These are phyloP conservation scores for Chironomus striatipennis DNA, from an alignment of 1,140 invertebrate species.

Conservation along the genomic window DNA sequence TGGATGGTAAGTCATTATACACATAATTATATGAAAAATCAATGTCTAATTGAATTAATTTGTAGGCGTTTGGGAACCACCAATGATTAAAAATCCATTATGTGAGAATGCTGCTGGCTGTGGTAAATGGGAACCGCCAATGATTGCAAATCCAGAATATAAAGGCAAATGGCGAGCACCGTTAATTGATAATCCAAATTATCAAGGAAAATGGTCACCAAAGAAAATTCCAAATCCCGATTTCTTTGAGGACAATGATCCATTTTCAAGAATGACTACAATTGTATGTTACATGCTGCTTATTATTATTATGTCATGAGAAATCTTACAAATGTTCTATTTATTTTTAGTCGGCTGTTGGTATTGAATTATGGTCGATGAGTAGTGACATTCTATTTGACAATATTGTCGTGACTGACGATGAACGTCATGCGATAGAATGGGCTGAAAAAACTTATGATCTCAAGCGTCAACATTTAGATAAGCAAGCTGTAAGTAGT, in stretches of 20 bases:
- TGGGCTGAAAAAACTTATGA: conserved; percentile 81
- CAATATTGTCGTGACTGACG: conserved; percentile 89
- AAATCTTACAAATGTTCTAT: conserved; percentile 20
- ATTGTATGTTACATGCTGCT: conserved; percentile 66
- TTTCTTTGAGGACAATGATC: conserved; percentile 85
- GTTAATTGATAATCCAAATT: conserved; percentile 88
- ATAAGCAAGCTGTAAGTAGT: conserved; percentile 66
- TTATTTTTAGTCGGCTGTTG: conserved; percentile 66
- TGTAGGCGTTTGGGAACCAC: conserved; percentile 95
- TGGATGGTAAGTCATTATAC: conserved; percentile 80
- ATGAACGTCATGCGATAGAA: conserved; percentile 62
- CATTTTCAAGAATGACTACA: conserved; percentile 77
- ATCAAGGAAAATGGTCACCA: conserved; percentile 90
- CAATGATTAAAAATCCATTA: conserved; percentile 83
- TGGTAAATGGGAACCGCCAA: conserved; percentile 79
- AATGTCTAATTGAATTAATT: conserved; percentile 57
- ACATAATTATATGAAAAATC: background rate
- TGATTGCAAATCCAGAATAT: conserved; percentile 83
- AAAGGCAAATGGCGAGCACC: conserved; percentile 89
- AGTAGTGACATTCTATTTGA: conserved; percentile 89
- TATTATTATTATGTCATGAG: background rate
- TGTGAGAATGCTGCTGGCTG: conserved; percentile 83
- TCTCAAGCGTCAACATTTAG: conserved; percentile 71
- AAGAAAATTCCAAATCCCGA: conserved; percentile 80
- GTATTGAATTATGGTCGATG: conserved; percentile 98